A percentile compares a stretch with the other conserved stretches of the same genome.
Evolutionary conservation across 2,888 invertebrate species (phyloP).

Genomic region (Melanchra persicariae): DNA sequence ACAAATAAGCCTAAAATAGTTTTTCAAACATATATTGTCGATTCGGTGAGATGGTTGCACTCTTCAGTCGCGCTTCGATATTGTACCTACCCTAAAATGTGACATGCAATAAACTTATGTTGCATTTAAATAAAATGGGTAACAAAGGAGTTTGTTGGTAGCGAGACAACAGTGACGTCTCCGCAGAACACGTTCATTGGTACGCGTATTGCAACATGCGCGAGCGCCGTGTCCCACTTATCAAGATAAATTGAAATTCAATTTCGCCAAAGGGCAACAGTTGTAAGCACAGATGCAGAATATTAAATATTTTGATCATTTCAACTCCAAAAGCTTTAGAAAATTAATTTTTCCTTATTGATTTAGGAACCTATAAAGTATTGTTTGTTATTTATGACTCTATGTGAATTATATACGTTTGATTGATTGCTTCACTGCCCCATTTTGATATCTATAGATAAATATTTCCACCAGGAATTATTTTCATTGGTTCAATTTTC

Average conservation of each 20-base stretch:
- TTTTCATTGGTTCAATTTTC: not conserved
- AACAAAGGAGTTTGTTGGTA: constrained; percentile 60
- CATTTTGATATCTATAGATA: not conserved
- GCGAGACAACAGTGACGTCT: constrained; percentile 74
- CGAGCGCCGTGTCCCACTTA: constrained; percentile 84
- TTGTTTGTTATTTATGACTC: not conserved
- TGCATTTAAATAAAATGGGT: constrained; percentile 35
- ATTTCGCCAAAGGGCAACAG: constrained; percentile 88
- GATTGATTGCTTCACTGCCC: not conserved
- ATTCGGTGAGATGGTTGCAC: not conserved
- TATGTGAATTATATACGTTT: not conserved
- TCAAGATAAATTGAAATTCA: constrained; percentile 88
- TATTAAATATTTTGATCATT: constrained; percentile 68
- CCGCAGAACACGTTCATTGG: constrained; percentile 81
- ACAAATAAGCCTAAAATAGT: constrained; percentile 17
- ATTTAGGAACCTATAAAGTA: not conserved
- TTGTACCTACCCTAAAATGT: not conserved
- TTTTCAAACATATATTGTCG: constrained; percentile 3
- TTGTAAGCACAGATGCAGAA: constrained; percentile 76
- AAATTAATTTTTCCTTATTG: constrained; percentile 17
- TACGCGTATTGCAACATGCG: constrained; percentile 82
- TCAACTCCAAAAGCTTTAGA: constrained; percentile 41
- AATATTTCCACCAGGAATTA: constrained; percentile 1
- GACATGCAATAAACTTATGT: constrained; percentile 5
- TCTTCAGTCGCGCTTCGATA: not conserved